Evolutionary conservation across 2,797 vertebrate species (phyloP).

Genomic region (Eurystomus glaucurus): DNA sequence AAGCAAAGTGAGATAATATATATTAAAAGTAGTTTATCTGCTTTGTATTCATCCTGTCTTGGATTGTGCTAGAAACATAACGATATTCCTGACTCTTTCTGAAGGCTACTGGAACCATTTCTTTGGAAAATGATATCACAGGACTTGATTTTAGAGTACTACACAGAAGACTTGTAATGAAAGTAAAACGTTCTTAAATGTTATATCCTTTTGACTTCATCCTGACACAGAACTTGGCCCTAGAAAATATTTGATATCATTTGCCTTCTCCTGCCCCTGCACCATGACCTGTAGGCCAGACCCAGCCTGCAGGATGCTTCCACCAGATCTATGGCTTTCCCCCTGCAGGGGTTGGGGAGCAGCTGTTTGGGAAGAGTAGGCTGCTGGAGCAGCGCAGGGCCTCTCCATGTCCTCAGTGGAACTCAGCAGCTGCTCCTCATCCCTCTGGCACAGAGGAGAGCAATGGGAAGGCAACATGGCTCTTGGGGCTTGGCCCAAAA

Average conservation of each 20-base stretch:
- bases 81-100: background rate
- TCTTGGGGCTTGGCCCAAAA: background rate
- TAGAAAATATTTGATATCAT: background rate
- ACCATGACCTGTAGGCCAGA: background rate
- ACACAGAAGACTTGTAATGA: background rate
- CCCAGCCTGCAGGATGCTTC: background rate
- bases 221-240: background rate
- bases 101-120: background rate
- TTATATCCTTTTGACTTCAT: background rate
- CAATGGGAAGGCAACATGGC: accelerated
- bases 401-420: accelerated
- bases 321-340: background rate
- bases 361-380: background rate
- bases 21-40: background rate
- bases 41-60: background rate
- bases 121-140: background rate
- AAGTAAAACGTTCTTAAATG: background rate
- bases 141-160: background rate
- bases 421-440: background rate
- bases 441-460: background rate
- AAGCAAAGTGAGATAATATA: background rate
- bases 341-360: background rate
- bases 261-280: background rate
- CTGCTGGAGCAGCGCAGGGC: background rate
- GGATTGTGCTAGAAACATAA: background rate